A percentile compares a stretch with the other conserved stretches of the same genome.
These are phyloP conservation scores for Malacoctenus gilli DNA, from an alignment of 2,797 vertebrate species.

Conservation along the genomic window DNA sequence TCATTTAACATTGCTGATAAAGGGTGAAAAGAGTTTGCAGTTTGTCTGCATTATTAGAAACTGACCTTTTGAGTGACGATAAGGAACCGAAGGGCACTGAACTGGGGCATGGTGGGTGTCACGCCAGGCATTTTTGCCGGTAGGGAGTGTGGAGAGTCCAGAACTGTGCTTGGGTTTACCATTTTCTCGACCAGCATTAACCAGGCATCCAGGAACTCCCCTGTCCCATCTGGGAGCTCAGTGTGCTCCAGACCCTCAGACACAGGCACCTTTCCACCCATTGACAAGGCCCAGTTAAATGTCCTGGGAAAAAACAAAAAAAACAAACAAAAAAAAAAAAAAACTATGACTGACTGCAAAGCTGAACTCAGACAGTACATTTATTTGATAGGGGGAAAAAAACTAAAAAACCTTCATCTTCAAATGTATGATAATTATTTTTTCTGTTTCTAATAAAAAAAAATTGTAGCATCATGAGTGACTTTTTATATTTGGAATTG, in stretches of 20 bases:
- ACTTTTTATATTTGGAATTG: no score
- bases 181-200: constrained; percentile 98
- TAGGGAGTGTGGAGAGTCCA: constrained; percentile 94
- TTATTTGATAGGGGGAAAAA: no score
- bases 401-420: no score
- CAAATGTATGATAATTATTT: no score
- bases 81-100: constrained; percentile 94
- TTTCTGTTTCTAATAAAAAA: no score
- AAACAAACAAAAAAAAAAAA: not conserved
- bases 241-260: constrained; percentile 92
- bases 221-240: constrained; percentile 94
- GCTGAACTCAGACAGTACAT: no score
- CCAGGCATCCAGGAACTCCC: constrained; percentile 96
- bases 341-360: no score
- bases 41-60: not conserved
- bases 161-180: constrained; percentile 96
- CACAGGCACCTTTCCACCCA: constrained; percentile 94
- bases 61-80: constrained; percentile 96
- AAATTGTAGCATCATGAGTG: constrained; percentile 3
- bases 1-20: no score
- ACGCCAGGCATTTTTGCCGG: constrained; percentile 91
- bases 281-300: constrained; percentile 96
- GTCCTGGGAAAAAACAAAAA: constrained; percentile 77
- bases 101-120: constrained; percentile 87
- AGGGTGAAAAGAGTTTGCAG: no score